Percentiles rank a stretch among this genome's conserved stretches.
phyloP scores from a whole-genome alignment of 2,888 invertebrate species.

The Zaprionus obscuricornis region DNA sequence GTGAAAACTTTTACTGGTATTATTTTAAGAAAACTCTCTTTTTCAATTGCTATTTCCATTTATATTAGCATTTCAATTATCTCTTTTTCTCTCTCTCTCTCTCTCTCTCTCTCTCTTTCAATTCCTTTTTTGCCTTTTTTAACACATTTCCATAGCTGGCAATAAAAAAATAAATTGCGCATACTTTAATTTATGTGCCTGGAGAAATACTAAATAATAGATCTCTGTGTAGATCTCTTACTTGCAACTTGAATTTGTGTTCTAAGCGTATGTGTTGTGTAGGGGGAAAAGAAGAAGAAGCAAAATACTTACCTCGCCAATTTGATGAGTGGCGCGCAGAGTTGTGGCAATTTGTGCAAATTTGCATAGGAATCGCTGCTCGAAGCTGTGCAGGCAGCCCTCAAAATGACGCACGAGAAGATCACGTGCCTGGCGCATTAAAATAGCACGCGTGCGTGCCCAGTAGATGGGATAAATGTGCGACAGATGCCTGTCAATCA shows the following conservation, averaged over 20 bases:
- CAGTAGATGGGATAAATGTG: conserved; percentile 86
- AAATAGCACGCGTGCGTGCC: conserved; percentile 85
- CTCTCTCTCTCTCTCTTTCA: too few species aligned
- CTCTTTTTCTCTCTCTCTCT: too few species aligned
- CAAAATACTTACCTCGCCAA: conserved; percentile 82
- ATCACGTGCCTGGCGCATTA: conserved; percentile 88
- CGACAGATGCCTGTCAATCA: conserved; percentile 87
- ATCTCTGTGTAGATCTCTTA: conserved; percentile 39
- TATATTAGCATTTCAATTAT: conserved; percentile 19
- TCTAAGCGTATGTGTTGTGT: not conserved
- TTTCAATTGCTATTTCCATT: conserved; percentile 9
- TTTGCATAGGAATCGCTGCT: conserved; percentile 86
- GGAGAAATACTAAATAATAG: conserved; percentile 49
- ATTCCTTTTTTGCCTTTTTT: too few species aligned
- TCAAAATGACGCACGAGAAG: conserved; percentile 87
- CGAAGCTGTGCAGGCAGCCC: conserved; percentile 87
- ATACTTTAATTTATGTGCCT: conserved; percentile 55
- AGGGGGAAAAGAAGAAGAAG: conserved; percentile 5
- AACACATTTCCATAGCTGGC: conserved; percentile 42
- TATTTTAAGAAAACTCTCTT: too few species aligned
- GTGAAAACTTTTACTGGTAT: too few species aligned
- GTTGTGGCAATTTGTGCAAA: conserved; percentile 85
- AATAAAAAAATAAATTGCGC: conserved; percentile 48
- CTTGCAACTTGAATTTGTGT: conserved; percentile 4
- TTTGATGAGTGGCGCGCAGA: conserved; percentile 84